phyloP scores from a whole-genome alignment of 2,888 invertebrate genomes.

The Hydraecia micacea region DNA sequence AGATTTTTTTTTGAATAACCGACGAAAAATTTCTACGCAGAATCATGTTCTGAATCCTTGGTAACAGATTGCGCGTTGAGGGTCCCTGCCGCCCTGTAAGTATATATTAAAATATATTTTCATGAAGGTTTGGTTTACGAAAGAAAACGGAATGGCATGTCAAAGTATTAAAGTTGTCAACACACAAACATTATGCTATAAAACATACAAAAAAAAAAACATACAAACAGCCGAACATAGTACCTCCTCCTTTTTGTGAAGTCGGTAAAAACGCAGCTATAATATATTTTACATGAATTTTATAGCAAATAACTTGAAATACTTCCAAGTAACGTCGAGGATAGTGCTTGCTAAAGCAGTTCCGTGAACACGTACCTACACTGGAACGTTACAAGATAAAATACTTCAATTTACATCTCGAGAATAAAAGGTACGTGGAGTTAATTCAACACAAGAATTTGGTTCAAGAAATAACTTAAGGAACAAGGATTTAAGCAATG shows the following conservation, averaged over 20 bases:
- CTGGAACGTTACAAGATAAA: constrained; percentile 16
- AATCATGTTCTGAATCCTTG: too few species aligned
- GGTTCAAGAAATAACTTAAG: not conserved
- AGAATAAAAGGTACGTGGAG: not conserved
- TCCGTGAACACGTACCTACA: constrained; percentile 4
- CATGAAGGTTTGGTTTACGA: not conserved
- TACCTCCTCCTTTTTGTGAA: too few species aligned
- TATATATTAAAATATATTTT: too few species aligned
- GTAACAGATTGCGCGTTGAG: too few species aligned
- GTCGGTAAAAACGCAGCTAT: not conserved
- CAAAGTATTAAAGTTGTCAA: not conserved
- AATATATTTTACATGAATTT: constrained; percentile 18
- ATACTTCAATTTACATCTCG: constrained; percentile 7
- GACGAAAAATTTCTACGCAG: too few species aligned
- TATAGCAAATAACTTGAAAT: constrained; percentile 9
- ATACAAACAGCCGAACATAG: too few species aligned
- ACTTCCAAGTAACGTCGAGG: not conserved
- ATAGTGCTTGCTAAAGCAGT: constrained; percentile 7
- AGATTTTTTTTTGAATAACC: too few species aligned
- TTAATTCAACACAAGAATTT: not conserved
- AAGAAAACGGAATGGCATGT: not conserved
- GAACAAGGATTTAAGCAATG: not conserved
- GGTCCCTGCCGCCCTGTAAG: too few species aligned
- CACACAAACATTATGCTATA: not conserved
- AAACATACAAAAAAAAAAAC: too few species aligned